These are phyloP conservation scores for Acrobasis suavella DNA, from an alignment of 2,888 invertebrate species.

Conservation along the genomic window DNA sequence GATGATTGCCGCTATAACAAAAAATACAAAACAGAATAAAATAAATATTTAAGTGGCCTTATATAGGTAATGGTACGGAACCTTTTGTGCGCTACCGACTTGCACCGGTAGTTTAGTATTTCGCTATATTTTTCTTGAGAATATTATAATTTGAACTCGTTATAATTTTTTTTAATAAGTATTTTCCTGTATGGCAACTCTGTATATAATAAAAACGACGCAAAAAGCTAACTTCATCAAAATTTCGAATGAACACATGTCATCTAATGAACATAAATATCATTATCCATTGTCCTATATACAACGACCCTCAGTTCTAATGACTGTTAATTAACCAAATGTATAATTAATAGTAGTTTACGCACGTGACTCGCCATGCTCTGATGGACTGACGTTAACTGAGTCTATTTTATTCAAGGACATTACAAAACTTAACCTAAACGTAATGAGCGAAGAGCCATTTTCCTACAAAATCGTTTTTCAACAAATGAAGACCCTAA, in stretches of 20 bases:
- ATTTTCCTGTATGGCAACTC: too few relatives aligned
- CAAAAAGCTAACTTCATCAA: constrained; percentile 2
- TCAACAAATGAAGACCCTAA: background rate
- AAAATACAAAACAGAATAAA: too few relatives aligned
- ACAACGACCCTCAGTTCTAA: constrained; percentile 11
- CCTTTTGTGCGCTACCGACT: too few relatives aligned
- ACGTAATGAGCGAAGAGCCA: background rate
- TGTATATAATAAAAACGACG: background rate
- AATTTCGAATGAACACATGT: constrained; percentile 7
- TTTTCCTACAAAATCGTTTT: background rate
- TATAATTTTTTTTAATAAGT: too few relatives aligned
- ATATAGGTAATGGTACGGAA: too few relatives aligned
- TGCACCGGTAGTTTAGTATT: too few relatives aligned
- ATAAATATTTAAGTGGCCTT: too few relatives aligned
- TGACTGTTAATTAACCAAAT: constrained; percentile 18
- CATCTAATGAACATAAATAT: constrained; percentile 1
- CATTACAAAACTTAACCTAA: background rate
- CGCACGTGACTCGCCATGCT: constrained; percentile 13
- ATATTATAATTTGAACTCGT: too few relatives aligned
- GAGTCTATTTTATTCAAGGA: background rate
- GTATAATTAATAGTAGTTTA: constrained; percentile 15
- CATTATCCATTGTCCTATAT: constrained; percentile 17
- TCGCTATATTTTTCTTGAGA: too few relatives aligned
- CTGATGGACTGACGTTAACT: constrained; percentile 20
- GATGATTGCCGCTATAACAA: too few relatives aligned